Conservation (phyloP, 2,888 invertebrate genomes). For the Piscicola geometra region DNA sequence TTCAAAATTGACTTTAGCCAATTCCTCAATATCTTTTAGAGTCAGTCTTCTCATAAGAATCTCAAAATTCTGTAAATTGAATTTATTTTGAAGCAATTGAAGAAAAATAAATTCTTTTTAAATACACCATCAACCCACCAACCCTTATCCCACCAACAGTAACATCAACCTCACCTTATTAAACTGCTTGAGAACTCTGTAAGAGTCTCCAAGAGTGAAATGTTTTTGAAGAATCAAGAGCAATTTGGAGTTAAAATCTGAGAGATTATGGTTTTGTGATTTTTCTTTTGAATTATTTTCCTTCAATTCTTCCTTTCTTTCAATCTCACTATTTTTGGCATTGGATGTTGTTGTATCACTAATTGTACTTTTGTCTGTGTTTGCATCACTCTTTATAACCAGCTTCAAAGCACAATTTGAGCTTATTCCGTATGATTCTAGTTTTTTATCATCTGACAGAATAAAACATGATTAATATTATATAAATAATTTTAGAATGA, state of each 20-base stretch:
- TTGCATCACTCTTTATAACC: neutral
- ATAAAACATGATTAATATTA: too few relatives aligned
- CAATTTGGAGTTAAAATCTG: neutral
- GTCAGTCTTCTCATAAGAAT: neutral
- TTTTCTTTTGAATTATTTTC: neutral
- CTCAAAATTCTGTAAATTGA: neutral
- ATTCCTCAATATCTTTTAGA: neutral
- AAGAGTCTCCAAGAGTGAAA: neutral
- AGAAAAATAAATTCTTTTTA: too few relatives aligned
- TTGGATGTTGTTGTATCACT: neutral
- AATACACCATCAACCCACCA: too few relatives aligned
- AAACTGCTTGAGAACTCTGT: neutral
- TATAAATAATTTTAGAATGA: neutral
- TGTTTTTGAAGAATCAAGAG: neutral
- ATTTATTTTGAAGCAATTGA: neutral
- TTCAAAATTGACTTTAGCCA: neutral
- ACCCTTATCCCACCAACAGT: too few relatives aligned
- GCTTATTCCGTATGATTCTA: neutral
- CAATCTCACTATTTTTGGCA: neutral
- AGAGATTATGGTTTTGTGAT: neutral
- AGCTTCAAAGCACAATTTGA: neutral
- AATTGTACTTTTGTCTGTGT: neutral
- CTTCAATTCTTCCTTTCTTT: neutral
- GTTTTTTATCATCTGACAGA: neutral
- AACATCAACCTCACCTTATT: neutral